phyloP scores from a whole-genome alignment of 2,888 invertebrate species.

The Sminthurinus aureus region DNA sequence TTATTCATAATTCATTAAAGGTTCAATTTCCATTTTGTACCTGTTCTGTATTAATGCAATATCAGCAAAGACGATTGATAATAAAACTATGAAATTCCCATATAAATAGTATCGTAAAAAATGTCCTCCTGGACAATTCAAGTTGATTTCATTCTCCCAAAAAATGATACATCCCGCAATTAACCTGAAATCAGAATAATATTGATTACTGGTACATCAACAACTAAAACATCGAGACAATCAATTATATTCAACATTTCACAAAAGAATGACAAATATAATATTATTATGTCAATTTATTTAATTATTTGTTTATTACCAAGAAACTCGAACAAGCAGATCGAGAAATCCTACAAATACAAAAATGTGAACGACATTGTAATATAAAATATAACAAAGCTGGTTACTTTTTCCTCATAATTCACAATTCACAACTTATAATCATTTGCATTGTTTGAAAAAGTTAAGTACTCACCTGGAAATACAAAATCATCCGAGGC shows the following conservation, averaged over 20 bases:
- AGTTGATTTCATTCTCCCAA: constrained; percentile 55
- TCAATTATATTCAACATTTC: background rate
- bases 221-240: background rate
- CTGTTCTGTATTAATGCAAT: no score
- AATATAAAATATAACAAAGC: no score
- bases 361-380: no score
- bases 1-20: no score
- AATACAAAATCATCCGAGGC: constrained; percentile 69
- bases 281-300: background rate
- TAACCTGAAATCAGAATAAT: constrained; percentile 47
- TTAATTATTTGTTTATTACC: constrained; percentile 63
- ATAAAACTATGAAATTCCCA: constrained; percentile 65
- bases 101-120: constrained; percentile 77
- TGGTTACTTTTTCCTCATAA: no score
- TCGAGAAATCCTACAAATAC: constrained; percentile 65
- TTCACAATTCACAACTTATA: no score
- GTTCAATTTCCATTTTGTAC: no score
- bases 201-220: background rate
- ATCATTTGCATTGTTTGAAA: no score
- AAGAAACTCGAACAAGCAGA: constrained; percentile 63
- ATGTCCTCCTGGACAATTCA: constrained; percentile 75
- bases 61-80: constrained; percentile 62
- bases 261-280: background rate
- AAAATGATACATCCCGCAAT: constrained; percentile 57
- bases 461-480: no score